Conservation (phyloP, 2,888 invertebrate species). For the Hecatera dysodea region DNA sequence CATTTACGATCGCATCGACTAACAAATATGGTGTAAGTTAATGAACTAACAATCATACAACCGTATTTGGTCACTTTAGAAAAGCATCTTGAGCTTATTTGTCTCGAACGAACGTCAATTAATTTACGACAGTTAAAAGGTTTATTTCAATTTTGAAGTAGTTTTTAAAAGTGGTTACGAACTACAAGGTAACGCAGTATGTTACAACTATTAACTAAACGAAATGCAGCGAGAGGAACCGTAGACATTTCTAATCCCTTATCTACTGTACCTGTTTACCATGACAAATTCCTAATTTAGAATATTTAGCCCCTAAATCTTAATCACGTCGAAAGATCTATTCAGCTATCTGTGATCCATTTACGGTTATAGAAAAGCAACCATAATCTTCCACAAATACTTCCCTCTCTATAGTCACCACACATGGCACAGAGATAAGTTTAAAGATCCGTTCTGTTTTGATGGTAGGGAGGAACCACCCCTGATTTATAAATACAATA, state of each 20-base stretch:
- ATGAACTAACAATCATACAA: conserved; percentile 51
- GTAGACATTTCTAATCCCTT: conserved; percentile 2
- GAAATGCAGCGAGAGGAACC: not conserved
- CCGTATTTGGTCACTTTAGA: conserved; percentile 58
- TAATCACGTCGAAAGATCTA: conserved; percentile 33
- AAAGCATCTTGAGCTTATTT: conserved; percentile 52
- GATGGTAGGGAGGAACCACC: conserved; percentile 65
- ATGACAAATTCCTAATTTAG: conserved; percentile 23
- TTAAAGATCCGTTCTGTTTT: conserved; percentile 62
- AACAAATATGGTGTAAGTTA: conserved; percentile 51
- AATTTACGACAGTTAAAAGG: conserved; percentile 29
- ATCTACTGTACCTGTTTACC: not conserved
- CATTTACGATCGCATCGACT: conserved; percentile 41
- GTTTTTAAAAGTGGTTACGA: conserved; percentile 27
- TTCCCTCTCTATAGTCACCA: conserved; percentile 50
- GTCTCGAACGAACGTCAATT: conserved; percentile 33
- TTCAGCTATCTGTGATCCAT: conserved; percentile 57
- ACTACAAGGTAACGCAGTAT: conserved; percentile 33
- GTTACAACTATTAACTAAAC: conserved; percentile 6
- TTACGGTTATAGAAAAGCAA: conserved; percentile 51
- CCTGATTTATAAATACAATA: conserved; percentile 71
- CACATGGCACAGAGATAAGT: conserved; percentile 60
- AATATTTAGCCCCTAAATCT: conserved; percentile 40
- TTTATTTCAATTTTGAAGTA: conserved; percentile 29
- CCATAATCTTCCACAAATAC: conserved; percentile 61